Evolutionary conservation across 2,113 vertebrate species (phyloP), one percentile per base, ranked within the genome.

Genomic region (Calyptommatus sinebrachiatus): DNA sequence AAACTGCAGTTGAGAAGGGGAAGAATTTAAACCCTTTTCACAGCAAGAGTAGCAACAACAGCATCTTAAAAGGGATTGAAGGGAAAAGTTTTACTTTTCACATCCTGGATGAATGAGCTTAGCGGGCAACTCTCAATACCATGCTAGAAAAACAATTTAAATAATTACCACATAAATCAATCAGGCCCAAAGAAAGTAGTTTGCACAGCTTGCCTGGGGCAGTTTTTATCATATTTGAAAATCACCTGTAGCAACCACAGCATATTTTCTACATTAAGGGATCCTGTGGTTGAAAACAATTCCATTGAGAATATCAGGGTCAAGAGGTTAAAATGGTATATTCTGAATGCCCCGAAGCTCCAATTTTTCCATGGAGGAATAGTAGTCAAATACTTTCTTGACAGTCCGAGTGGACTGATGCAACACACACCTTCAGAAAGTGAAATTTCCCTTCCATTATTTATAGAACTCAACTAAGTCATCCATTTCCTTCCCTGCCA

Each of bases 391-490:
- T 29, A 57, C n/a, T 16, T 28, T n/a, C 63, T 46, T 10, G 1
- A 60, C 26, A 41, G 18, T 22, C 48, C 41, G 24, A 81, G 2
- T 24, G 77, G 26, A 48, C 28, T 21, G 2, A 31, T 0, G 28
- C 48, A 45, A 68, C 18, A 8, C 53, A 69, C 60, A 20, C 20
- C 72, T 24, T 50, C 10, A 45, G 66, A 2, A 28, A 75, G 31
- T 22, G 24, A 41, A 31, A 70, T 62, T 46, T 62, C 26, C 66
- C 35, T 81, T 78, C 71, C 74, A 81, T 82, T 74, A 79, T 89
- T 89, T 84, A 53, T 8, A 85, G 77, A 21, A 81, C 89, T 87
- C 69, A 82, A 72, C 83, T 82, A 53, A 80, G 72, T 78, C 48
- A 50, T 57, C 65, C 31, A 28, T 57, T 35, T 53, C 72, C 72